These are phyloP conservation scores for Leptopilina myrica DNA, from an alignment of 2,888 invertebrate species.

Conservation along the genomic window DNA sequence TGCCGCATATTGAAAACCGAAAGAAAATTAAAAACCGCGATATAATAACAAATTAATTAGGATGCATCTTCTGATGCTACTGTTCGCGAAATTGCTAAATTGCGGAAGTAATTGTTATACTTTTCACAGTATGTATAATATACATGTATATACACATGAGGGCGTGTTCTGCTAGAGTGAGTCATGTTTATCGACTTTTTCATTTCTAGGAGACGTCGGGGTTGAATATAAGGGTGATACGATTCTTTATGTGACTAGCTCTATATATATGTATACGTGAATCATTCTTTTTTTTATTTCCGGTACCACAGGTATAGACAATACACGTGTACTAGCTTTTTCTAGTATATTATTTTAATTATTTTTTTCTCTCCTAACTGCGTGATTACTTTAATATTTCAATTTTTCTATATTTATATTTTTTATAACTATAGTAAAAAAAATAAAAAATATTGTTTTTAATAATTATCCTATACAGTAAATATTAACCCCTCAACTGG, in stretches of 20 bases:
- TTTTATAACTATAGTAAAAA: no score
- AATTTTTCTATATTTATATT: no score
- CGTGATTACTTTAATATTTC: no score
- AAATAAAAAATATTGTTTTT: no score
- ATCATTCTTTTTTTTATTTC: slow-evolving; percentile 6
- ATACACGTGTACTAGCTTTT: not conserved
- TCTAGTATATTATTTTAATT: not conserved
- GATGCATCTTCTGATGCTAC: not conserved
- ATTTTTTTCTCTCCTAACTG: not conserved
- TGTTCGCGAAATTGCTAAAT: not conserved
- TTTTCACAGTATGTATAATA: slow-evolving; percentile 1
- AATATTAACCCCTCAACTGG: no score
- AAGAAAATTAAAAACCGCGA: no score
- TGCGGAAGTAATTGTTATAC: slow-evolving; percentile 24
- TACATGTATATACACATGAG: not conserved
- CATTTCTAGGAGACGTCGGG: slow-evolving; percentile 24
- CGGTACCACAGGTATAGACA: not conserved
- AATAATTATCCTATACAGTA: no score
- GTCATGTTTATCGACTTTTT: slow-evolving; percentile 40
- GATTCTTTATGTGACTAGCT: not conserved
- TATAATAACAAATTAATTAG: not conserved
- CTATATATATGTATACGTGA: not conserved
- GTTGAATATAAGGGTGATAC: slow-evolving; percentile 7
- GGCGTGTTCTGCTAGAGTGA: slow-evolving; percentile 30
- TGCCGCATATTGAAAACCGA: no score